phyloP scores from a whole-genome alignment of 2,888 invertebrate genomes.

The Drosophila glabriapex region DNA sequence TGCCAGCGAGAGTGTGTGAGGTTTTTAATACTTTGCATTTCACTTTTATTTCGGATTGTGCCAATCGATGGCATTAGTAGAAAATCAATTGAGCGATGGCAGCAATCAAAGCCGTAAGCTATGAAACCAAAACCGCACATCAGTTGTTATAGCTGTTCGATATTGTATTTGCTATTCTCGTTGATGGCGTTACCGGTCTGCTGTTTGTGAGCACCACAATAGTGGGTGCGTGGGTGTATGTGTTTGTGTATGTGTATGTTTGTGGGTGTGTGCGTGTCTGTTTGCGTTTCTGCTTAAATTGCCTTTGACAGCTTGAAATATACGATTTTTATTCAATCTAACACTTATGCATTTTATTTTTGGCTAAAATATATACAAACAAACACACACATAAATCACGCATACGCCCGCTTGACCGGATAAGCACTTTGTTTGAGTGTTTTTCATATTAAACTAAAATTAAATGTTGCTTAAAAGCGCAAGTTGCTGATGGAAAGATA shows the following conservation, averaged over 20 bases:
- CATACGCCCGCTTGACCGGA: constrained; percentile 31
- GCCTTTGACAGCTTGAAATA: constrained; percentile 71
- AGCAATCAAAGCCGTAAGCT: constrained; percentile 80
- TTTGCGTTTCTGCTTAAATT: constrained; percentile 66
- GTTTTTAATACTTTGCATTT: constrained; percentile 70
- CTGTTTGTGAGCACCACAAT: constrained; percentile 13
- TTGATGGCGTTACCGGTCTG: constrained; percentile 16
- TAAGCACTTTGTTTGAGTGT: constrained; percentile 44
- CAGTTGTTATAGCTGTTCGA: constrained; percentile 44
- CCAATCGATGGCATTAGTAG: constrained; percentile 77
- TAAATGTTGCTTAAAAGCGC: constrained; percentile 18
- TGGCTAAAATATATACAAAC: constrained; percentile 13
- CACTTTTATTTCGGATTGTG: constrained; percentile 68
- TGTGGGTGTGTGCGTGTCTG: constrained; percentile 37
- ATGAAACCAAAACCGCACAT: constrained; percentile 78
- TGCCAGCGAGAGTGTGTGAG: constrained; percentile 12
- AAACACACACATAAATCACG: constrained; percentile 17
- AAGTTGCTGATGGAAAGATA: constrained; percentile 18
- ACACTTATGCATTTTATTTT: constrained; percentile 52
- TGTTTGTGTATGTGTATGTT: constrained; percentile 17
- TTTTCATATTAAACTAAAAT: constrained; percentile 35
- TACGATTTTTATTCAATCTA: constrained; percentile 71
- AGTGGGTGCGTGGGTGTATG: constrained; percentile 9
- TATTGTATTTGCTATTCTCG: constrained; percentile 22
- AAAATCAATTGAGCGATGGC: constrained; percentile 80